Conservation (phyloP, 2,797 vertebrate genomes). For the Pteropus rufus region DNA sequence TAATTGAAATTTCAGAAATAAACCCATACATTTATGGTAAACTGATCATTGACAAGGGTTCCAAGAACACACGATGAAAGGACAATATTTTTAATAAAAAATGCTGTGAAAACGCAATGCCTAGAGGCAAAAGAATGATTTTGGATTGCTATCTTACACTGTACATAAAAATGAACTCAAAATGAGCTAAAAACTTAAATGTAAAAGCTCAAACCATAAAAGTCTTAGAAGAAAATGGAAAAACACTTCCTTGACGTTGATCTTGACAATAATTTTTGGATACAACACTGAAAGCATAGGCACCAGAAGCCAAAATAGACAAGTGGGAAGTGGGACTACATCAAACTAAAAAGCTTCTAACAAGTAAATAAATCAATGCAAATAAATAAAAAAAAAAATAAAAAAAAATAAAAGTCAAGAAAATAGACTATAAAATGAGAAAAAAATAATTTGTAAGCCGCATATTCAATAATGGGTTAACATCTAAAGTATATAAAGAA, state of each 20-base stretch:
- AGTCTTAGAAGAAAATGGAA: not conserved
- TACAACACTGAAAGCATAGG: not conserved
- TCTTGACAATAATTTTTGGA: not conserved
- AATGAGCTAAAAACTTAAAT: not conserved
- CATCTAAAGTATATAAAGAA: not conserved
- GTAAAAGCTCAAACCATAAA: not conserved
- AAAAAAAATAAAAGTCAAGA: not conserved
- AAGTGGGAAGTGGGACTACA: not conserved
- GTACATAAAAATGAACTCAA: not conserved
- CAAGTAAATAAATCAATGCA: not conserved
- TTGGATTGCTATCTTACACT: not conserved
- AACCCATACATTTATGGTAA: not conserved
- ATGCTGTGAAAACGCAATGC: not conserved
- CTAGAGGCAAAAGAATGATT: not conserved
- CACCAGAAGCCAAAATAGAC: not conserved
- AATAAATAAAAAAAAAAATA: not conserved
- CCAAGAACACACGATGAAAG: not conserved
- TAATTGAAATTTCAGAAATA: not conserved
- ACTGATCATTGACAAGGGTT: not conserved
- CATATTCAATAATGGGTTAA: not conserved
- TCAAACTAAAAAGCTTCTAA: not conserved
- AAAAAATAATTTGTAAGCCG: not conserved
- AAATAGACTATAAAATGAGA: not conserved
- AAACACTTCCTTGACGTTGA: not conserved
- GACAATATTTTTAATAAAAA: not conserved